These are phyloP conservation scores for Bujurquina vittata DNA, from an alignment of 2,113 vertebrate genomes.

Conservation along the genomic window DNA sequence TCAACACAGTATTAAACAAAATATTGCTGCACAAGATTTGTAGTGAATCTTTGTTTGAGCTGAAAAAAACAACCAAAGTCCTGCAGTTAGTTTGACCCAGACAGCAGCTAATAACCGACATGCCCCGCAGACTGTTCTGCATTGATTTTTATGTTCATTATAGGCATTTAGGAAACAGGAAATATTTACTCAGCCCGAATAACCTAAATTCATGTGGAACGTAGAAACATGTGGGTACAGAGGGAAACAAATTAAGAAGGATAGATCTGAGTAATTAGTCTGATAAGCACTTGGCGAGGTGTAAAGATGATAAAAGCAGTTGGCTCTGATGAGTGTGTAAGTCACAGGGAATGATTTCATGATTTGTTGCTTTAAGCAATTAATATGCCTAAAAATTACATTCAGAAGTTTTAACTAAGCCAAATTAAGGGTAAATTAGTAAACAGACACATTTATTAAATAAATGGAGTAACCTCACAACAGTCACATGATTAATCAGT, in stretches of 20 bases:
- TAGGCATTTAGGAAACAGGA: conserved; percentile 14
- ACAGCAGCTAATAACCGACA: background rate
- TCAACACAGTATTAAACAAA: background rate
- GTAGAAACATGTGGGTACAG: conserved; percentile 19
- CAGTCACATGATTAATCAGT: background rate
- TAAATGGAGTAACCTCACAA: background rate
- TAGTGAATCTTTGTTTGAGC: background rate
- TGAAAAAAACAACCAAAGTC: background rate
- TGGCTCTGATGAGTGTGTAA: background rate
- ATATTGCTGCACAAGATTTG: background rate
- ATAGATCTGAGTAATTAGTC: background rate
- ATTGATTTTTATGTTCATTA: conserved; percentile 42
- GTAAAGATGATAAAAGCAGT: conserved; percentile 11
- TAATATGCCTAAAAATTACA: background rate
- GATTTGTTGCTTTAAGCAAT: background rate
- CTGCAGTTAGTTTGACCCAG: conserved; percentile 7
- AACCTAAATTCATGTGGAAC: conserved; percentile 14
- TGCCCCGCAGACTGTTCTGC: conserved; percentile 12
- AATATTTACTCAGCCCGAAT: background rate
- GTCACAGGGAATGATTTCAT: background rate
- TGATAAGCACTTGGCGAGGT: background rate
- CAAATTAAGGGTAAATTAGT: background rate
- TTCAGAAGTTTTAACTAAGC: background rate
- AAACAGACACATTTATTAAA: background rate
- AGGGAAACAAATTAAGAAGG: background rate